These are phyloP conservation scores for Steromphala cineraria DNA, from an alignment of 2,888 invertebrate species.

Conservation along the genomic window DNA sequence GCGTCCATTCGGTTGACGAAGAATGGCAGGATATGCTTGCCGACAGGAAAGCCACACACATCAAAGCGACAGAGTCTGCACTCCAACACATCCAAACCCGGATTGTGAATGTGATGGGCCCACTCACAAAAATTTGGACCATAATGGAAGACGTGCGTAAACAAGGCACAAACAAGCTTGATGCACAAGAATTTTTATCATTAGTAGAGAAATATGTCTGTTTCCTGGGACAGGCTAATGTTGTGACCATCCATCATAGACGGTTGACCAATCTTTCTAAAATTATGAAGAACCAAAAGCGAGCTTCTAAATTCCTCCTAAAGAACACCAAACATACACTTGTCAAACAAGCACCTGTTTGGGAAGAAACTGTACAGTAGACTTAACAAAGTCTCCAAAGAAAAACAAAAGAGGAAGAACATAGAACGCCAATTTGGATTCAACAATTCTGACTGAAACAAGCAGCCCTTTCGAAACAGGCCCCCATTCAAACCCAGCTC, in stretches of 20 bases:
- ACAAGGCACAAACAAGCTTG: background rate
- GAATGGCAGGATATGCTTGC: slow-evolving; percentile 23
- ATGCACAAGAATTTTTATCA: background rate
- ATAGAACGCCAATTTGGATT: too few species aligned
- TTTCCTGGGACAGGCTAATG: slow-evolving; percentile 20
- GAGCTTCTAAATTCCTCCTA: background rate
- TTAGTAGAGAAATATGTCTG: slow-evolving; percentile 22
- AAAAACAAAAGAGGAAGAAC: too few species aligned
- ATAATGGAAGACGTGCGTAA: slow-evolving; percentile 13
- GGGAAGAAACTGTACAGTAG: too few species aligned
- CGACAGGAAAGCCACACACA: background rate
- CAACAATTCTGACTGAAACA: too few species aligned
- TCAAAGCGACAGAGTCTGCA: slow-evolving; percentile 6
- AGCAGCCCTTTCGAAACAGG: too few species aligned
- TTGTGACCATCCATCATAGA: background rate
- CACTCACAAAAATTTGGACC: background rate
- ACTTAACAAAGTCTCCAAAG: too few species aligned
- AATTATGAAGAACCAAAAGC: slow-evolving; percentile 7
- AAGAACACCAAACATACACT: background rate
- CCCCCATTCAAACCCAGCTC: too few species aligned
- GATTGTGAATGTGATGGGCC: slow-evolving; percentile 12
- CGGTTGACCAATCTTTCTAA: background rate
- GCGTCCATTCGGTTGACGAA: background rate
- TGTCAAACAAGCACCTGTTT: background rate
- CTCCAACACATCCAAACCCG: background rate